Evolutionary conservation across 2,888 invertebrate species (phyloP), one percentile per base, ranked within the genome.

Genomic region (Pachliopta kotzebuea): DNA sequence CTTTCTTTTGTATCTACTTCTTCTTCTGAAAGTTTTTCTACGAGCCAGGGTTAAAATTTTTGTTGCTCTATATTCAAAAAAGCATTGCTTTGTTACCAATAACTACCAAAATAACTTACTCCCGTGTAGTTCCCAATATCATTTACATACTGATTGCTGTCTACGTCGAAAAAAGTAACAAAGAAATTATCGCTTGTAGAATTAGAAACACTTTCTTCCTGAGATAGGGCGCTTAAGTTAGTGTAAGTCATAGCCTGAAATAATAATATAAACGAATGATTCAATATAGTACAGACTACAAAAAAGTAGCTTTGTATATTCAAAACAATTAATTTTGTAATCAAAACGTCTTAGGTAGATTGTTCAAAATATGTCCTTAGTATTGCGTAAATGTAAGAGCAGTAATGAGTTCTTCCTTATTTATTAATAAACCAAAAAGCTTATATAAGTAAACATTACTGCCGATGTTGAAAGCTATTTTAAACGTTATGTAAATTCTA

Each of bases 91-190:
- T n/a, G n/a, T n/a, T n/a, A n/a, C n/a, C n/a, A n/a, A n/a, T n/a
- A n/a, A n/a, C n/a, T n/a, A n/a, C n/a, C n/a, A n/a, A n/a, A n/a
- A n/a, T n/a, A n/a, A 55, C 69, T 52, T 72, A 89, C 89, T 84
- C 85, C 84, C 2, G 87, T 87, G 55, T 63, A 66, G 68, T 84
- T 86, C 2, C 73, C 74, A 17, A 78, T 78, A 21, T 67, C 68
- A 62, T 88, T 88, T 62, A 80, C 58, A 70, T 85, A 85, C 63
- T 71, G 70, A 52, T 80, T 74, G 67, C 66, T 75, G 53, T 67
- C 68, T 20, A 82, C 85, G 62, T 88, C 83, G 70, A 70, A 82
- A 68, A 81, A 80, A 0, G 88, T 86, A 71, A 86, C 75, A 71
- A 76, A 84, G 74, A 78, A 79, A 69, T 74, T 78, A 7, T 56